These are phyloP conservation scores for Erpornis zantholeuca DNA, from an alignment of 2,113 vertebrate species.

Conservation along the genomic window DNA sequence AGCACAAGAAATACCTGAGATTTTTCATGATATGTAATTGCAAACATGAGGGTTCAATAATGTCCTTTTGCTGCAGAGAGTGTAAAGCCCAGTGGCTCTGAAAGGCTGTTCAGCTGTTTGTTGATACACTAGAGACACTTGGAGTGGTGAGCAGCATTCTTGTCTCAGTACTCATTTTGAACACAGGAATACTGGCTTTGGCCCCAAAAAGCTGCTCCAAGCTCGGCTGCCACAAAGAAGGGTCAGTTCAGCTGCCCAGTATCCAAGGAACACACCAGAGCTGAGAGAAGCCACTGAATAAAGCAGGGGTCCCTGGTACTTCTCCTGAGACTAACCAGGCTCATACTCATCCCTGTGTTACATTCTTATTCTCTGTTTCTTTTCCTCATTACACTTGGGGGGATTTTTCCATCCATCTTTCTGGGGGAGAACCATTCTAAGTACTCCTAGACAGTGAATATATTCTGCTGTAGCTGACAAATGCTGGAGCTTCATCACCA, in stretches of 20 bases:
- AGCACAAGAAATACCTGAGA: background rate
- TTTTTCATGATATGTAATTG: background rate
- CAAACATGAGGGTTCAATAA: background rate
- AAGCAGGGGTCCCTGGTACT: background rate
- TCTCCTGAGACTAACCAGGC: background rate
- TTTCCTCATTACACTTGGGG: background rate
- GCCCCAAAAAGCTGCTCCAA: background rate
- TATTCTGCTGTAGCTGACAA: background rate
- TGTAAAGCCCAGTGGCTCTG: background rate
- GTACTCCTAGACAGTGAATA: background rate
- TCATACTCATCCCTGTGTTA: background rate
- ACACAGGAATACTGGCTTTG: background rate
- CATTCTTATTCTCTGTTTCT: background rate
- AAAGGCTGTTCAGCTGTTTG: background rate
- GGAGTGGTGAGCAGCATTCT: background rate
- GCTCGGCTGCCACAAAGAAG: background rate
- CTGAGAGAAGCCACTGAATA: background rate
- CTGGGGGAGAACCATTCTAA: background rate
- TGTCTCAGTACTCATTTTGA: background rate
- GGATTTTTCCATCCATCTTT: background rate
- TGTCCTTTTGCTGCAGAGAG: background rate
- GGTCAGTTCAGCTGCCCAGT: background rate
- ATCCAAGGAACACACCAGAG: background rate
- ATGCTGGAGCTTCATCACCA: background rate
- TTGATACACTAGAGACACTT: background rate